Percentiles rank a stretch among this genome's conserved stretches.
Evolutionary conservation across 2,888 invertebrate genomes (phyloP).

Genomic region (Myopa tessellatipennis): DNA sequence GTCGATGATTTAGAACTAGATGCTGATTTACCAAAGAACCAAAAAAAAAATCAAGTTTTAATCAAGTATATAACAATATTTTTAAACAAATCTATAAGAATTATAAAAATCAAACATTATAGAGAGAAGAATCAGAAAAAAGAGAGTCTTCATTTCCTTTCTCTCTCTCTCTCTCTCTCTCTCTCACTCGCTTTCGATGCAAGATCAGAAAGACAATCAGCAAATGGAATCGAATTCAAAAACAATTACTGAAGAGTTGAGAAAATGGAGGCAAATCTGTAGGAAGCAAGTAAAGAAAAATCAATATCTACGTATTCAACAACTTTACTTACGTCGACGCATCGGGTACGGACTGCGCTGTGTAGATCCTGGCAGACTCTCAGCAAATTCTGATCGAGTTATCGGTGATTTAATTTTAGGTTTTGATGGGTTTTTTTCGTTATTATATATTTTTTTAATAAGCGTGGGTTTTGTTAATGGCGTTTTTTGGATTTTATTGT

Average conservation of each 20-base stretch:
- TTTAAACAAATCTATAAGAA: not conserved
- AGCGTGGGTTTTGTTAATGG: slow-evolving; percentile 44
- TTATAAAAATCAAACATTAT: not conserved
- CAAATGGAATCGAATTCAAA: slow-evolving; percentile 25
- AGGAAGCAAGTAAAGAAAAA: not conserved
- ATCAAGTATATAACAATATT: not conserved
- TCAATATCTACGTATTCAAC: slow-evolving; percentile 16
- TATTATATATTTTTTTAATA: slow-evolving; percentile 40
- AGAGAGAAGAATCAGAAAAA: slow-evolving; percentile 7
- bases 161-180: slow-evolving; percentile 15
- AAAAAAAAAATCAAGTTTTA: not conserved
- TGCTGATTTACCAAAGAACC: slow-evolving; percentile 69
- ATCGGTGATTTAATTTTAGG: slow-evolving; percentile 28
- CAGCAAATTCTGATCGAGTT: slow-evolving; percentile 79
- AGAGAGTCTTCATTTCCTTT: not conserved
- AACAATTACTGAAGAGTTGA: not conserved
- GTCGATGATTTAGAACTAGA: slow-evolving; percentile 86
- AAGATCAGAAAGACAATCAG: slow-evolving; percentile 18
- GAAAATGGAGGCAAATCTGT: not conserved
- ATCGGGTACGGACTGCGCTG: slow-evolving; percentile 88
- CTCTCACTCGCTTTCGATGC: not conserved
- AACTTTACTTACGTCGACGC: slow-evolving; percentile 81
- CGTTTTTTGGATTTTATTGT: slow-evolving; percentile 43
- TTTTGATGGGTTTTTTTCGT: slow-evolving; percentile 38
- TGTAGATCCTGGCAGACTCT: slow-evolving; percentile 85